These are phyloP conservation scores for Mactromeris polynyma DNA, from an alignment of 2,888 invertebrate species.

Conservation along the genomic window DNA sequence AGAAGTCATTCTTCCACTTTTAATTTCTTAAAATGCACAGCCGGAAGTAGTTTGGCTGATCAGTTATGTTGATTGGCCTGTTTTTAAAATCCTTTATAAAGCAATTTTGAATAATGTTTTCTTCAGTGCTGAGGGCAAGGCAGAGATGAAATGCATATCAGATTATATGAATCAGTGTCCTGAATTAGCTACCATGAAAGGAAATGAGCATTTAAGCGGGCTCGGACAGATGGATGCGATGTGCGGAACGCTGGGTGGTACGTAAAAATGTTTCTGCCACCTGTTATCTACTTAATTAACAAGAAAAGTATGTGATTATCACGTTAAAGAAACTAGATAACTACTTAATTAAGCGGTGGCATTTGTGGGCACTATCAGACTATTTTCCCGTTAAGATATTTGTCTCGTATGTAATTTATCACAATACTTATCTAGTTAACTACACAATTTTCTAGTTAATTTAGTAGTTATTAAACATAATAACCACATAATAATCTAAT, in stretches of 20 bases:
- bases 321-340: neutral
- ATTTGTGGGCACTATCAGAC: too few species aligned
- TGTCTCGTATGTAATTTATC: neutral
- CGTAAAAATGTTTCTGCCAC: neutral
- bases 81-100: neutral
- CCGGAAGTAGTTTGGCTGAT: neutral
- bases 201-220: neutral
- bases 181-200: neutral
- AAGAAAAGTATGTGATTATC: too few species aligned
- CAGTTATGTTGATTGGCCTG: neutral
- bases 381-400: neutral
- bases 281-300: neutral
- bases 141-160: neutral
- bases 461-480: too few species aligned
- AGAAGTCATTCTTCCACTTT: neutral
- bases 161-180: neutral
- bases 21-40: neutral
- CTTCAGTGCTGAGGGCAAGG: neutral
- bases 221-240: neutral
- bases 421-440: neutral
- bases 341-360: neutral
- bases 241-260: neutral
- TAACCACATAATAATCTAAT: too few species aligned
- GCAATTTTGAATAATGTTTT: neutral
- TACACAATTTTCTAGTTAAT: too few species aligned